A percentile compares a stretch with the other conserved stretches of the same genome.
Evolutionary conservation across 2,113 vertebrate species (phyloP).

Genomic region (Tachuris rubrigastra): DNA sequence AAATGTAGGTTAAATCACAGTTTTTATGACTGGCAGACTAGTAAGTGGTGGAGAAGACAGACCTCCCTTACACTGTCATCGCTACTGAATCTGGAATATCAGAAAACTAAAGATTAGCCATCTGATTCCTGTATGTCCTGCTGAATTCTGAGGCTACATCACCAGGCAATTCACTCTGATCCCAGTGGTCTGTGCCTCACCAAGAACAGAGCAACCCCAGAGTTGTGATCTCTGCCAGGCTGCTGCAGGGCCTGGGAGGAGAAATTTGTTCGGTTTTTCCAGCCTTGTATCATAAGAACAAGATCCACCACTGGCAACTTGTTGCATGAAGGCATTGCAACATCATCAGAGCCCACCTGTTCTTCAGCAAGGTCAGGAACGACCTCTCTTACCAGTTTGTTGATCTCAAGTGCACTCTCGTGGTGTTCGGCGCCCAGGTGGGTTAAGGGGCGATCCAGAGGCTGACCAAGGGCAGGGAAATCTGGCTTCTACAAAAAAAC

Average conservation of each 20-base stretch:
- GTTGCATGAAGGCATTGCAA: neutral
- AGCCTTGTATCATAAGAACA: neutral
- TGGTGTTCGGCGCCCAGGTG: constrained; percentile 72
- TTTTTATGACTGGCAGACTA: neutral
- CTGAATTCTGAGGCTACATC: neutral
- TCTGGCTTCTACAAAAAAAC: constrained; percentile 20
- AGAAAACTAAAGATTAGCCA: neutral
- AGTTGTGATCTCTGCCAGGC: neutral
- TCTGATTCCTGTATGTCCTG: neutral
- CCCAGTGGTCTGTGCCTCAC: neutral
- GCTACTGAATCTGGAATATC: neutral
- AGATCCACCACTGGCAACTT: neutral
- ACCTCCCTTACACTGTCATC: neutral
- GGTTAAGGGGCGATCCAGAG: constrained; percentile 81
- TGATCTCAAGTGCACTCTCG: constrained; percentile 79
- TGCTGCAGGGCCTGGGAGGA: neutral
- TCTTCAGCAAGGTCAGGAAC: neutral
- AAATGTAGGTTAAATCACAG: neutral
- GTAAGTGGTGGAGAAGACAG: neutral
- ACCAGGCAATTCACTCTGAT: neutral
- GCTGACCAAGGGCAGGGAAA: constrained; percentile 75
- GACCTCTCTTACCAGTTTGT: constrained; percentile 78
- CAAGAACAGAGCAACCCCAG: neutral
- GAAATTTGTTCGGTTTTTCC: neutral
- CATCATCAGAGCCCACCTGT: neutral